phyloP scores from a whole-genome alignment of 2,888 invertebrate genomes.

The Cheilosia impressa region DNA sequence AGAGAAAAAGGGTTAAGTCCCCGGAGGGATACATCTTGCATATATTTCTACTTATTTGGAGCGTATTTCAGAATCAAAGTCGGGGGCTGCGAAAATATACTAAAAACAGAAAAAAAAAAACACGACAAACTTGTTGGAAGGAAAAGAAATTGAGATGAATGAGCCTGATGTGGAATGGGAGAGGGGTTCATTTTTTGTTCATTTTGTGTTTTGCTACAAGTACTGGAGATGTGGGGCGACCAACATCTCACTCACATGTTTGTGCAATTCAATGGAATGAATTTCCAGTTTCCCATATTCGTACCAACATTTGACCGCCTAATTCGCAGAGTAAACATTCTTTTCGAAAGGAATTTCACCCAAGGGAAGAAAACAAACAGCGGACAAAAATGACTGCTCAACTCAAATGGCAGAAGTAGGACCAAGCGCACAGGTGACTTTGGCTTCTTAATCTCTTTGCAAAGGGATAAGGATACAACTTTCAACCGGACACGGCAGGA shows the following conservation, averaged over 20 bases:
- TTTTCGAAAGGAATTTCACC: slow-evolving; percentile 43
- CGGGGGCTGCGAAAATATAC: too few relatives aligned
- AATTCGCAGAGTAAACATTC: slow-evolving; percentile 59
- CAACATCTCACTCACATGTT: slow-evolving; percentile 47
- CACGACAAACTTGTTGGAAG: slow-evolving; percentile 7
- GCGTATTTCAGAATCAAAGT: slow-evolving; percentile 43
- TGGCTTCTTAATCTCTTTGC: slow-evolving; percentile 67
- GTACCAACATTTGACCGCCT: slow-evolving; percentile 14
- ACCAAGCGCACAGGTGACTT: slow-evolving; percentile 48
- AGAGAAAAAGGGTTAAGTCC: slow-evolving; percentile 59
- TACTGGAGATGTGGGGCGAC: slow-evolving; percentile 18
- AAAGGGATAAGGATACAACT: slow-evolving; percentile 63
- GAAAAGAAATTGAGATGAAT: slow-evolving; percentile 65
- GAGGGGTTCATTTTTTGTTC: not conserved
- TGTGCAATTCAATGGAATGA: slow-evolving; percentile 30
- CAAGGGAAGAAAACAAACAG: slow-evolving; percentile 21
- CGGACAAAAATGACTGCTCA: slow-evolving; percentile 55
- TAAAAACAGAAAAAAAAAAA: not conserved
- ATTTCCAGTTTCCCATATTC: slow-evolving; percentile 11
- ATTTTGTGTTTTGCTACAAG: slow-evolving; percentile 15
- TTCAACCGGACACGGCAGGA: slow-evolving; percentile 47
- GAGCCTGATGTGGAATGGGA: slow-evolving; percentile 24
- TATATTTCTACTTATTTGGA: slow-evolving; percentile 44
- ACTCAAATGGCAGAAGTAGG: slow-evolving; percentile 18
- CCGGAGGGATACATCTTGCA: slow-evolving; percentile 52